phyloP scores from a whole-genome alignment of 2,888 invertebrate species.

The Dione vanillae region DNA sequence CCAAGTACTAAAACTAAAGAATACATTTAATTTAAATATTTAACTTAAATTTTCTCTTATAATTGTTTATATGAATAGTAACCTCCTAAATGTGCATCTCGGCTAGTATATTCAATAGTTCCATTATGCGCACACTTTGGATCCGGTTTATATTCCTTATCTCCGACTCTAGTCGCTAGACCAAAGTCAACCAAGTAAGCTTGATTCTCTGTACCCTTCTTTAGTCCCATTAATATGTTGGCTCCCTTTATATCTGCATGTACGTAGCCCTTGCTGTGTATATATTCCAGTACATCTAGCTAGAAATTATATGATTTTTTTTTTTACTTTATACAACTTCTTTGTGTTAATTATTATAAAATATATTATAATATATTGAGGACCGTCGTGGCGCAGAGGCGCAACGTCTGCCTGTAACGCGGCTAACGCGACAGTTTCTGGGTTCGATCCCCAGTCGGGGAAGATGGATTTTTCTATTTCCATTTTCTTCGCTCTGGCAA shows the following conservation, averaged over 20 bases:
- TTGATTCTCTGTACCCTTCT: conserved; percentile 86
- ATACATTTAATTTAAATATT: no score
- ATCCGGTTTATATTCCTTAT: conserved; percentile 93
- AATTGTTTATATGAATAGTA: no score
- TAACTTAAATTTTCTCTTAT: background rate
- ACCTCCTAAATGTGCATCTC: conserved; percentile 97
- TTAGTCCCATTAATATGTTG: conserved; percentile 92
- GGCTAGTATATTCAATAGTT: conserved; percentile 97
- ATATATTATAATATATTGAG: no score
- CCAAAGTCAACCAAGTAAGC: conserved; percentile 97
- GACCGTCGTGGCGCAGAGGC: no score
- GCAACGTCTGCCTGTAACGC: no score
- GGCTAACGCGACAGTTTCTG: no score
- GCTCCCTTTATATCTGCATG: conserved; percentile 98
- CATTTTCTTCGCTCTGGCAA: no score
- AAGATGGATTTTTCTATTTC: no score
- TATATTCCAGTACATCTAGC: conserved; percentile 95
- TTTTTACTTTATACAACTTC: no score
- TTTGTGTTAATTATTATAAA: no score
- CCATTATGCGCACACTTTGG: conserved; percentile 97
- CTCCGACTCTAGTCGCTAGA: conserved; percentile 90
- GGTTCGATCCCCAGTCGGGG: no score
- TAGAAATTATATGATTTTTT: conserved; percentile 66
- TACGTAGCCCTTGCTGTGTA: conserved; percentile 94
- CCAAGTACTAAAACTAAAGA: no score